phyloP scores from a whole-genome alignment of 2,113 vertebrate genomes.

The Eidolon helvum region DNA sequence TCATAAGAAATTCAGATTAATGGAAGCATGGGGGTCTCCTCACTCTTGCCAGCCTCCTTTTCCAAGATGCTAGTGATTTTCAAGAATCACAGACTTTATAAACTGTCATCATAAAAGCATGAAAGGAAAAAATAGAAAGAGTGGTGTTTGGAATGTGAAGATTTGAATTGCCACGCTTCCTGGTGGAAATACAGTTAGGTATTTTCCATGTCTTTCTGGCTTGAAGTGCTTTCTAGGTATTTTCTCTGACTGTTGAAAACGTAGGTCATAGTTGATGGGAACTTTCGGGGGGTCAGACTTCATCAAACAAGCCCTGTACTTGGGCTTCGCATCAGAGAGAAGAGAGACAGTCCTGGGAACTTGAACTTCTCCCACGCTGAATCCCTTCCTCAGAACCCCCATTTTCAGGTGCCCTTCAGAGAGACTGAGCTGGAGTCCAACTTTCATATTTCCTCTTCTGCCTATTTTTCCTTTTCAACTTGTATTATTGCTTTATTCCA shows the following conservation, averaged over 20 bases:
- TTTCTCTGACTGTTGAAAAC: not conserved
- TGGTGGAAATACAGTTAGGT: not conserved
- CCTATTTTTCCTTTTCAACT: not conserved
- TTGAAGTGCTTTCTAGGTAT: not conserved
- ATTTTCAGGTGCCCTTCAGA: not conserved
- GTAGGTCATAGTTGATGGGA: not conserved
- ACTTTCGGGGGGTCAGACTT: not conserved
- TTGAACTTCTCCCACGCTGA: not conserved
- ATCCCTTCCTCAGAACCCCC: not conserved
- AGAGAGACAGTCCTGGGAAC: not conserved
- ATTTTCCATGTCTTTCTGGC: not conserved
- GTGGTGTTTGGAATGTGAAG: not conserved
- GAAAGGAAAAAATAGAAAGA: not conserved
- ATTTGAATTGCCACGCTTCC: not conserved
- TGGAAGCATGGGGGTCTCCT: rapidly evolving
- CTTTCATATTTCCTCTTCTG: not conserved
- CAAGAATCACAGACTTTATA: not conserved
- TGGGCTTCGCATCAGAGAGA: not conserved
- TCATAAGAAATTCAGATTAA: not conserved
- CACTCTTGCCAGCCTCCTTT: not conserved
- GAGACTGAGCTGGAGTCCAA: not conserved
- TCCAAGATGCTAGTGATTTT: not conserved
- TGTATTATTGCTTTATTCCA: not conserved
- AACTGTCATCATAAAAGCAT: not conserved
- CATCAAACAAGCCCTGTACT: not conserved